phyloP scores from a whole-genome alignment of 2,888 invertebrate species.

The Caenorhabditis plicata region DNA sequence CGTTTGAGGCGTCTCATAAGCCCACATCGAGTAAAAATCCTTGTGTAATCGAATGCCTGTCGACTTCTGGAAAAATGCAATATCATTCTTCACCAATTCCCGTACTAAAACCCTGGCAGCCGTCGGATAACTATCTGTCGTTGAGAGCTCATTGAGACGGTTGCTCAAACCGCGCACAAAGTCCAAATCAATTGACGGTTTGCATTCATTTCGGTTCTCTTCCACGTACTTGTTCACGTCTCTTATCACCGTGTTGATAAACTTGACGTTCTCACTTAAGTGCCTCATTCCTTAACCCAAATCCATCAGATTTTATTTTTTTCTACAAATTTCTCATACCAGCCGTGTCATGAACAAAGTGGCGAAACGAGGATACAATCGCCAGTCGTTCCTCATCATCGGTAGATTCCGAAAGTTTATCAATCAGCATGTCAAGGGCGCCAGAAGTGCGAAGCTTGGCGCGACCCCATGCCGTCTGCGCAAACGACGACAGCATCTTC shows the following conservation, averaged over 20 bases:
- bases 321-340: conserved; percentile 19
- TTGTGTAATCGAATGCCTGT: conserved; percentile 22
- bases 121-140: background rate
- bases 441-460: conserved; percentile 49
- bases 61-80: conserved; percentile 1
- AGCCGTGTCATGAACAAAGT: conserved; percentile 49
- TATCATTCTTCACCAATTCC: background rate
- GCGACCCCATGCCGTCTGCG: conserved; percentile 56
- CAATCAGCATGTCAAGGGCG: conserved; percentile 48
- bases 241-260: conserved; percentile 41
- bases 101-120: background rate
- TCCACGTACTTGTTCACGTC: conserved; percentile 38
- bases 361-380: conserved; percentile 29
- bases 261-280: conserved; percentile 23
- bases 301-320: background rate
- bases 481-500: conserved; percentile 28
- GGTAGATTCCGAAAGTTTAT: conserved; percentile 16
- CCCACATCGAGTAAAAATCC: conserved; percentile 37
- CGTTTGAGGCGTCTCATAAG: conserved; percentile 26
- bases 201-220: conserved; percentile 25
- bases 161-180: conserved; percentile 7
- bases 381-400: conserved; percentile 23
- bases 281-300: conserved; percentile 29
- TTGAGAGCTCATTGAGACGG: background rate
- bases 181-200: conserved; percentile 16